Percentiles rank a stretch among this genome's conserved stretches.
phyloP scores from a whole-genome alignment of 2,797 vertebrate genomes.

The Molossus alvarezi region DNA sequence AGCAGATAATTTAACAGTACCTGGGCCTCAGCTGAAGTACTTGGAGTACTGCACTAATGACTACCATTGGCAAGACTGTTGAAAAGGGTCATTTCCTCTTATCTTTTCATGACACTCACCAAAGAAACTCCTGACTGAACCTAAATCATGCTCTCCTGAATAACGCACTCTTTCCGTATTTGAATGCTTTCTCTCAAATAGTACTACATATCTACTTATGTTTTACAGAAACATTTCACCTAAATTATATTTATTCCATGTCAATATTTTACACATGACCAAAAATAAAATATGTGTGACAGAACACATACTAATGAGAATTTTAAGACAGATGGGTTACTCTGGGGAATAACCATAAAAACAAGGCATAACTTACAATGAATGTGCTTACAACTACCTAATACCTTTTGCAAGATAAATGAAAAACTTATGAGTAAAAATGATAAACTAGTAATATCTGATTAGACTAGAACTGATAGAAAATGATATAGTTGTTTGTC shows the following conservation, averaged over 20 bases:
- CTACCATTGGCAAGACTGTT: neutral
- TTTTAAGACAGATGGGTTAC: constrained; percentile 22
- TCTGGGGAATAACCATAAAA: constrained; percentile 50
- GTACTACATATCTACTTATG: neutral
- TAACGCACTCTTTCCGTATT: constrained; percentile 21
- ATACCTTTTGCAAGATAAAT: constrained; percentile 66
- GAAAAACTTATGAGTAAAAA: constrained; percentile 17
- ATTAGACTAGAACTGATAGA: constrained; percentile 49
- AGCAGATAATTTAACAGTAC: constrained; percentile 54
- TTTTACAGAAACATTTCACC: constrained; percentile 52
- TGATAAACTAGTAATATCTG: constrained; percentile 39
- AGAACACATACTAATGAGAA: constrained; percentile 49
- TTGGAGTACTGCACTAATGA: neutral
- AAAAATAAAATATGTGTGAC: constrained; percentile 59
- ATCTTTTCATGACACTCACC: constrained; percentile 57
- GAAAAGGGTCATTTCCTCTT: constrained; percentile 44
- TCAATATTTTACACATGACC: constrained; percentile 62
- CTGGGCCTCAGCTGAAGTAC: constrained; percentile 12
- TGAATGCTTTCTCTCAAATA: constrained; percentile 65
- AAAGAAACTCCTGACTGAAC: constrained; percentile 58
- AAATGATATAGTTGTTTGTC: constrained; percentile 31
- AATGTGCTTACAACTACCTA: constrained; percentile 45
- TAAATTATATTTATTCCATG: constrained; percentile 51
- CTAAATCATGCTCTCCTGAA: neutral
- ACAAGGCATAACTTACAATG: constrained; percentile 53